Conservation (phyloP, 2,113 vertebrate species). For the Miniopterus natalensis region DNA sequence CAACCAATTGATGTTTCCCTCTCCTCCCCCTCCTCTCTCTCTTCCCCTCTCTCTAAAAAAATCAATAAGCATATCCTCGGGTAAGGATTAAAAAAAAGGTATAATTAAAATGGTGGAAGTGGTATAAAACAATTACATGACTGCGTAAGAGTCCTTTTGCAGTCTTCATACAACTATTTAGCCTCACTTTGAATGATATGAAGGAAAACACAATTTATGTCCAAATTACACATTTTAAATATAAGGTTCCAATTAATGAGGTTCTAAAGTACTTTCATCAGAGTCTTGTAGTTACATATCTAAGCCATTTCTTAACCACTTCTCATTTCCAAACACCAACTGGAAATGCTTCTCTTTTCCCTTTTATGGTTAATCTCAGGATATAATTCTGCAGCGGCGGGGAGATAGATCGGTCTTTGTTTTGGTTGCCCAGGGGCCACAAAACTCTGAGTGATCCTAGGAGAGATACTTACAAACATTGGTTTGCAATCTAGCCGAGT, state of each 20-base stretch:
- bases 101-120: neutral
- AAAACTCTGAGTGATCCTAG: neutral
- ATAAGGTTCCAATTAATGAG: neutral
- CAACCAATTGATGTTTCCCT: neutral
- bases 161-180: neutral
- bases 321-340: neutral
- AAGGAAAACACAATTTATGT: neutral
- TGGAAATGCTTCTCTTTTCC: slow-evolving; percentile 24
- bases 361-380: neutral
- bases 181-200: neutral
- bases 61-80: neutral
- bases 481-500: slow-evolving; percentile 5
- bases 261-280: slow-evolving; percentile 2
- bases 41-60: neutral
- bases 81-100: neutral
- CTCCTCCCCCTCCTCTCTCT: neutral
- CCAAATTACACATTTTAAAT: slow-evolving; percentile 27
- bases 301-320: neutral
- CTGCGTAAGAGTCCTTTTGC: neutral
- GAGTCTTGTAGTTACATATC: neutral
- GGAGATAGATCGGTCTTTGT: neutral
- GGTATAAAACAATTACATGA: neutral
- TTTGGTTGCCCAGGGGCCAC: neutral
- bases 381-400: neutral
- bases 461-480: neutral